Base-by-base conservation (phyloP, 2,797 vertebrate genomes). In the Diplodus puntazzo region DNA sequence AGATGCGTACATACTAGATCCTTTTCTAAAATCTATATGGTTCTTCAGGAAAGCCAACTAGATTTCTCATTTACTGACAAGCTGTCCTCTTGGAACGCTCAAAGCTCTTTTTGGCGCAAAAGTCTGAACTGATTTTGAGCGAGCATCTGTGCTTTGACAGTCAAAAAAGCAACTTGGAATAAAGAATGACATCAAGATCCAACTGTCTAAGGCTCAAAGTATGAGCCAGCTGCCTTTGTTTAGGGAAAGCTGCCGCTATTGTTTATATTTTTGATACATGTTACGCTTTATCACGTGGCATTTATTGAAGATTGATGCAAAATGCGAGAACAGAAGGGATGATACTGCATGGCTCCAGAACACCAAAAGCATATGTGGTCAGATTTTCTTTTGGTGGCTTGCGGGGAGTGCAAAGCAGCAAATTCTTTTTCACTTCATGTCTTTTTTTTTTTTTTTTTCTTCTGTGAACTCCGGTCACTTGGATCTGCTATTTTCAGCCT, bases 201-300 rank as follows among this genome's bases (percentile, higher is more conserved):
- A 73, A 72, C 3, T 5, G 23, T 59, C n/a, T 59, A 46, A 49
- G 34, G 18, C 46, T 21, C 39, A 27, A 75, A 85, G 53, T 64
- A 67, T 60, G 30, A 81, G 63, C 54, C 78, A 81, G 78, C 79
- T 89, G 83, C 65, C 75, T 74, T 67, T 77, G 64, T 77, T 83
- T 63, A 57, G 45, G 25, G 58, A 16, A 16, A 61, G 48, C 60
- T 57, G 59, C 39, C 23, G 43, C 52, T 21, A 60, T 48, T 55
- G 6, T 67, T 52, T n/a, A 64, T 54, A 3, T 65, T 79, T 49
- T 25, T 67, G 12, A 39, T n/a, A 63, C 11, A 20, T 77, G 27
- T 57, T 73, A 55, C 48, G 34, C 9, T 66, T 79, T 45, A 71
- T 71, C 27, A 45, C 13, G 48, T 49, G 14, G 23, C 25, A 49